phyloP scores from a whole-genome alignment of 2,888 invertebrate species.

The Pimpla rufipes region DNA sequence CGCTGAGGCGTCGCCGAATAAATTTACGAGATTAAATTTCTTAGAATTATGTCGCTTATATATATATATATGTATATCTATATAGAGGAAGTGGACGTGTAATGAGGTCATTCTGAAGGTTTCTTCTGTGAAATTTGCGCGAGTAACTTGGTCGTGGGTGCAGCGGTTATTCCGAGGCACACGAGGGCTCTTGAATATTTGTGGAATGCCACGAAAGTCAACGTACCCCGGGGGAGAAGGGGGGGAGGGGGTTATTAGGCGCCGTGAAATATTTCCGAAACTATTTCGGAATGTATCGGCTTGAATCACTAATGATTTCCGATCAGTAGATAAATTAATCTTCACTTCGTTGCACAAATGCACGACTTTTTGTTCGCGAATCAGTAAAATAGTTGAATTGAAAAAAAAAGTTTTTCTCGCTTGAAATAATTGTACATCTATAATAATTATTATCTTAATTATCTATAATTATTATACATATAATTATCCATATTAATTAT shows the following conservation, averaged over 20 bases:
- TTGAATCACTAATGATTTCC: not conserved
- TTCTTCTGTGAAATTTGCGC: conserved; percentile 31
- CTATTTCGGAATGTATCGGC: not conserved
- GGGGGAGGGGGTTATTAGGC: not conserved
- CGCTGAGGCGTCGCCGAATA: too few relatives aligned
- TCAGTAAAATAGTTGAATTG: too few relatives aligned
- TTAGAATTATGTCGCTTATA: not conserved
- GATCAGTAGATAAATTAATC: not conserved
- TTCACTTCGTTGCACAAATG: too few relatives aligned
- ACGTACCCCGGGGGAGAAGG: conserved; percentile 13
- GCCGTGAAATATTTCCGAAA: not conserved
- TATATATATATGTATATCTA: not conserved
- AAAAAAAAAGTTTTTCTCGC: too few relatives aligned
- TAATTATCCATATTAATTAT: too few relatives aligned
- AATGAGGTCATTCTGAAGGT: not conserved
- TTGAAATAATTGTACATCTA: too few relatives aligned
- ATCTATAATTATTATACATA: too few relatives aligned
- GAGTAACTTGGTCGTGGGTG: conserved; percentile 45
- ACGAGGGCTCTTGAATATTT: conserved; percentile 31
- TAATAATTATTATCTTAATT: too few relatives aligned
- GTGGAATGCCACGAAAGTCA: conserved; percentile 33
- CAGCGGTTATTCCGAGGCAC: conserved; percentile 29
- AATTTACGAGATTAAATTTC: too few relatives aligned
- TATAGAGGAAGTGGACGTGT: not conserved
- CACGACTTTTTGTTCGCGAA: too few relatives aligned